Evolutionary conservation across 2,113 vertebrate species (phyloP).

Genomic region (Mirounga angustirostris): DNA sequence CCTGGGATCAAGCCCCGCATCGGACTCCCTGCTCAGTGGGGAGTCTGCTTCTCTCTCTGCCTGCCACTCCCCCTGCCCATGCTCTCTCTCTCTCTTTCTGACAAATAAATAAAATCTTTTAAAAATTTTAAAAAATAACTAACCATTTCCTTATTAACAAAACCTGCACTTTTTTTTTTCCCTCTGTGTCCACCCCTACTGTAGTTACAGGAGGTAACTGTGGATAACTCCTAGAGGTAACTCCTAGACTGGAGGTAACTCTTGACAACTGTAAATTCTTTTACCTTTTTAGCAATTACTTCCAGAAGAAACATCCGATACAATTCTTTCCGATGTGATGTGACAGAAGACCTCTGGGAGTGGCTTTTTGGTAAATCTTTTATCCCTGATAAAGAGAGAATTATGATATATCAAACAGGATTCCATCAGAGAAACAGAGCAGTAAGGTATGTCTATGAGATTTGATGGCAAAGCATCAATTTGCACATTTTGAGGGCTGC

Average conservation of each 20-base stretch:
- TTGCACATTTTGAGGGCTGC: not conserved
- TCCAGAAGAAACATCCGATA: not conserved
- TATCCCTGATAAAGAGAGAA: not conserved
- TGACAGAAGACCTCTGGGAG: not conserved
- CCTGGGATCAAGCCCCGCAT: no score
- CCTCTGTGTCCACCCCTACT: not conserved
- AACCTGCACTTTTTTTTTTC: not conserved
- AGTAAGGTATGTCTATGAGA: not conserved
- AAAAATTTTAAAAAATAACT: not conserved
- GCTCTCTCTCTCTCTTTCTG: no score
- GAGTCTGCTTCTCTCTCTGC: no score
- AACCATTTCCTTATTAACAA: not conserved
- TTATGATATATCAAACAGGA: not conserved
- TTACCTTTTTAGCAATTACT: not conserved
- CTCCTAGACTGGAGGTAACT: not conserved
- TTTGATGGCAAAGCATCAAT: not conserved
- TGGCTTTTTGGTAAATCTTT: not conserved
- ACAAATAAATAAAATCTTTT: not conserved
- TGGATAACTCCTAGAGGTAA: not conserved
- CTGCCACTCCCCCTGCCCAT: no score
- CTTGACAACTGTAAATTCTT: not conserved
- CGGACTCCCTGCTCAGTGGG: no score
- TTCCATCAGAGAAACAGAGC: not conserved
- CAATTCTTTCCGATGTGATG: not conserved
- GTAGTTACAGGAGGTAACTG: not conserved